Conservation (phyloP, 2,888 invertebrate genomes). For the Eurytoma californica region DNA sequence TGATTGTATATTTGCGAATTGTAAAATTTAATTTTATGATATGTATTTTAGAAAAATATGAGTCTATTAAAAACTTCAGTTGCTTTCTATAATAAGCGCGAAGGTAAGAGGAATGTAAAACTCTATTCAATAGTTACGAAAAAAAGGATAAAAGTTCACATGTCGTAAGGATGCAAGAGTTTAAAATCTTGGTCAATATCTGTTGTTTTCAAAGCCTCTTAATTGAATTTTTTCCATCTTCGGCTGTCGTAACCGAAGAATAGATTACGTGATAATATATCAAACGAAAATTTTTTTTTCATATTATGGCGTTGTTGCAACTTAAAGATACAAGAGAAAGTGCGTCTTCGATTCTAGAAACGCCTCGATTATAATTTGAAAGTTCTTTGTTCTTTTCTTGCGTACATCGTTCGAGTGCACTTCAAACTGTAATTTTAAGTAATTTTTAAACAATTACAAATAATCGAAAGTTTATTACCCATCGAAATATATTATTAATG, state of each 20-base stretch:
- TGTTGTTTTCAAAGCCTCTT: slow-evolving; percentile 14
- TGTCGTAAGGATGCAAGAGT: neutral
- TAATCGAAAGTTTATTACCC: too few species aligned
- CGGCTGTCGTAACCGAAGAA: slow-evolving; percentile 23
- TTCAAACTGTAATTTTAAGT: neutral
- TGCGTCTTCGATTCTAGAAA: slow-evolving; percentile 55
- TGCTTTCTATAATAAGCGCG: too few species aligned
- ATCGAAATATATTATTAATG: too few species aligned
- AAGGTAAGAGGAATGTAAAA: too few species aligned
- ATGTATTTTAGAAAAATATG: too few species aligned
- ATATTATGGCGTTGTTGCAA: slow-evolving; percentile 34
- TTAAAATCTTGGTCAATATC: slow-evolving; percentile 17
- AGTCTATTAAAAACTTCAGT: too few species aligned
- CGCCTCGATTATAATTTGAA: slow-evolving; percentile 54
- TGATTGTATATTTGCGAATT: too few species aligned
- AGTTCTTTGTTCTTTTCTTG: slow-evolving; percentile 49
- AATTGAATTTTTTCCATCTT: slow-evolving; percentile 34
- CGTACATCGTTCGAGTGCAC: slow-evolving; percentile 11
- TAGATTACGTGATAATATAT: slow-evolving; percentile 39
- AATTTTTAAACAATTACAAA: neutral
- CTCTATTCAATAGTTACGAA: neutral
- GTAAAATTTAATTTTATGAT: too few species aligned
- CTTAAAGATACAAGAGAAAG: slow-evolving; percentile 52
- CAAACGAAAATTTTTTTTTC: slow-evolving; percentile 25
- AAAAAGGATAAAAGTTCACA: neutral